Percentiles rank a stretch among this genome's conserved stretches.
Conservation (phyloP, 2,888 invertebrate species). For the Tricholauxania praeusta region DNA sequence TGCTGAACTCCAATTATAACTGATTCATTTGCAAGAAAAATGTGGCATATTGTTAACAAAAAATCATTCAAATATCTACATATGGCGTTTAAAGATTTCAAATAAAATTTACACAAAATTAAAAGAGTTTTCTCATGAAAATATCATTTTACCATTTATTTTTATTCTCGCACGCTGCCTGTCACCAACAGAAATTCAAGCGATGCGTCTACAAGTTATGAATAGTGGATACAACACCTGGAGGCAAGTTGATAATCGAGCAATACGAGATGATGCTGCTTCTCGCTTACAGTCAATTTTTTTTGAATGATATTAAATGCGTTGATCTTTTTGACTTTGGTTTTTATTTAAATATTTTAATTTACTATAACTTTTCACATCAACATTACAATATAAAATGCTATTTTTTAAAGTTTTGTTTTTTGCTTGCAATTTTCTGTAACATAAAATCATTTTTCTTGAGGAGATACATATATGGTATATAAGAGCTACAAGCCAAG, state of each 20-base stretch:
- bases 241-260: slow-evolving; percentile 65
- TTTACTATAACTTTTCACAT: neutral
- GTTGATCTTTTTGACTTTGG: neutral
- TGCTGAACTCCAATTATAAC: too few species aligned
- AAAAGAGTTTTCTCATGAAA: too few species aligned
- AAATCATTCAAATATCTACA: neutral
- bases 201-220: slow-evolving; percentile 64
- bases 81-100: neutral
- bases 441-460: slow-evolving; percentile 10
- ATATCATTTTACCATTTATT: neutral
- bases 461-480: neutral
- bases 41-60: too few species aligned
- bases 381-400: neutral
- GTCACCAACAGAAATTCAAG: slow-evolving; percentile 63
- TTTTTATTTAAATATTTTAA: neutral
- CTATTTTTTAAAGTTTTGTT: neutral
- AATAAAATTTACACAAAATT: neutral
- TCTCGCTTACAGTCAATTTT: slow-evolving; percentile 10
- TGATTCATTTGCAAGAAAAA: too few species aligned
- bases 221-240: slow-evolving; percentile 61
- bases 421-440: neutral
- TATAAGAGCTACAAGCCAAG: too few species aligned
- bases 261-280: slow-evolving; percentile 4
- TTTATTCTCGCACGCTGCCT: neutral
- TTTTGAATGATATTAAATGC: slow-evolving; percentile 9